Conservation (phyloP, 2,888 invertebrate species). For the Cantharis lateralis region DNA sequence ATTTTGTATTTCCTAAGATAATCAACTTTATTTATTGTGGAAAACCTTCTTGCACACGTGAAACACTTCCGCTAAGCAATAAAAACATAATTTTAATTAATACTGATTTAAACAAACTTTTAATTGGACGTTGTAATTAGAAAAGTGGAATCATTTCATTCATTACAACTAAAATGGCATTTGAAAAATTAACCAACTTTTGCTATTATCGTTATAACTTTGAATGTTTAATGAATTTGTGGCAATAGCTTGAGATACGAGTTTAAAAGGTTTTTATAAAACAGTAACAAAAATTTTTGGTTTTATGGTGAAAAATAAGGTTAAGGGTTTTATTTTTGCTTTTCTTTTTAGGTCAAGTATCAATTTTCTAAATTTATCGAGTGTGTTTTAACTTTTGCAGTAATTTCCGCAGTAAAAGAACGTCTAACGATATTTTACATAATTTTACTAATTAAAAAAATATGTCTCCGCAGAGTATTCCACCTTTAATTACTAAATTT, state of each 20-base stretch:
- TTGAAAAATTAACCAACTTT: conserved; percentile 3
- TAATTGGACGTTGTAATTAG: background rate
- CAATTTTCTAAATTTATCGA: background rate
- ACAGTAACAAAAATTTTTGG: background rate
- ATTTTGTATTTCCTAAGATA: background rate
- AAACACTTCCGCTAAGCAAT: background rate
- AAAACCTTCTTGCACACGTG: background rate
- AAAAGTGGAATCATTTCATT: background rate
- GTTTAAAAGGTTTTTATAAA: background rate
- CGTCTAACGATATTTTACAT: background rate
- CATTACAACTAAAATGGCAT: background rate
- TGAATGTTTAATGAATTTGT: conserved; percentile 1
- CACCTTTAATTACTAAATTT: background rate
- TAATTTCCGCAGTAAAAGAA: background rate
- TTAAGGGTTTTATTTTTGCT: conserved; percentile 2
- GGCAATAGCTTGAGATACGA: conserved; percentile 1
- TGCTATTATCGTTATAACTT: conserved; percentile 1
- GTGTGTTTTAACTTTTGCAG: background rate
- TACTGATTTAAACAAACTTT: background rate
- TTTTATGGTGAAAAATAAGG: background rate
- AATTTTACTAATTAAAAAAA: background rate
- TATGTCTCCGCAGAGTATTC: background rate
- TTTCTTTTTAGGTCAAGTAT: background rate
- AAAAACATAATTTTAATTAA: background rate
- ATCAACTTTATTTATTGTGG: background rate